These are phyloP conservation scores for Teleogryllus oceanicus DNA, from an alignment of 2,888 invertebrate species.

Conservation along the genomic window DNA sequence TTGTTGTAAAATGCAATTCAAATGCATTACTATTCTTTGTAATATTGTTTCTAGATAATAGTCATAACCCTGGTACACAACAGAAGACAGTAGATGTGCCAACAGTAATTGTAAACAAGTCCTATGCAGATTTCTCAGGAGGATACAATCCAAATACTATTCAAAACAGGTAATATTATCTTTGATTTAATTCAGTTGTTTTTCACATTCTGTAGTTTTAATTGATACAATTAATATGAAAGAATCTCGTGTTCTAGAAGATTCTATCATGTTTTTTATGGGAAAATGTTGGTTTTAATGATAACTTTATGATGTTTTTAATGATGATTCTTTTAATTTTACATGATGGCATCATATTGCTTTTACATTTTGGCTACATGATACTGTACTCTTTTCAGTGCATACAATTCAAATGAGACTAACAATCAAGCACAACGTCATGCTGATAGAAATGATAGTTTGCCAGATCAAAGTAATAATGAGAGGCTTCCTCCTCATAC, in stretches of 20 bases:
- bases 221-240: background rate
- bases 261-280: too few relatives aligned
- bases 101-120: conserved; percentile 58
- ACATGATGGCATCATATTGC: background rate
- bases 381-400: conserved; percentile 7
- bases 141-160: conserved; percentile 26
- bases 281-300: too few relatives aligned
- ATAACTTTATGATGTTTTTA: too few relatives aligned
- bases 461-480: background rate
- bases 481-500: background rate
- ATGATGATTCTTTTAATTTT: background rate
- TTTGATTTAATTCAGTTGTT: too few relatives aligned
- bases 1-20: too few relatives aligned
- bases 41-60: background rate
- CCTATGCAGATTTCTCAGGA: conserved; percentile 34
- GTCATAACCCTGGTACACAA: conserved; percentile 21
- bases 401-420: conserved; percentile 23
- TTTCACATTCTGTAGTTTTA: too few relatives aligned
- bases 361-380: too few relatives aligned
- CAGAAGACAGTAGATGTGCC: conserved; percentile 48
- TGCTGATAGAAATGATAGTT: background rate
- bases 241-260: too few relatives aligned
- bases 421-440: background rate
- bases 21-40: too few relatives aligned
- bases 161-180: conserved; percentile 20